A percentile compares a stretch with the other conserved stretches of the same genome.
Conservation (phyloP, 2,888 invertebrate genomes). For the Dasypogon diadema region DNA sequence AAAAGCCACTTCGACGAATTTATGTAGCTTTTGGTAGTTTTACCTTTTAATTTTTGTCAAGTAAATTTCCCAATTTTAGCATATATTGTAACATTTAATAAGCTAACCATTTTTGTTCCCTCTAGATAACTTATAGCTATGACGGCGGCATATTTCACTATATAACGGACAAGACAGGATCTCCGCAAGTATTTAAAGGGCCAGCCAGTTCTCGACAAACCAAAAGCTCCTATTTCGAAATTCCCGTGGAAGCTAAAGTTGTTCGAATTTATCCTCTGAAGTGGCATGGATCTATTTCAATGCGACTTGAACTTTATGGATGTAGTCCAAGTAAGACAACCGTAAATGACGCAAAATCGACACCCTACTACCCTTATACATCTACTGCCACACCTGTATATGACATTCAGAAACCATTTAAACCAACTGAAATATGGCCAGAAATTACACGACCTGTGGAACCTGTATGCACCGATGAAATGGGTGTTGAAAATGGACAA, state of each 20-base stretch:
- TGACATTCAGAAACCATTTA: neutral
- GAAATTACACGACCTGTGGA: neutral
- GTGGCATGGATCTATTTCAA: slow-evolving; percentile 78
- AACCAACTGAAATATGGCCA: neutral
- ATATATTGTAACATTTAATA: no score
- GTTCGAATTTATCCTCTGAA: slow-evolving; percentile 79
- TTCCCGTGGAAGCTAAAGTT: slow-evolving; percentile 81
- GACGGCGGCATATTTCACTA: slow-evolving; percentile 75
- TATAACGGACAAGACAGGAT: slow-evolving; percentile 70
- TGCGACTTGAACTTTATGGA: slow-evolving; percentile 81
- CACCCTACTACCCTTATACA: neutral
- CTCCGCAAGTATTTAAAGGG: slow-evolving; percentile 79
- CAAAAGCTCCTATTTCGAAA: slow-evolving; percentile 75
- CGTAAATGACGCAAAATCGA: neutral
- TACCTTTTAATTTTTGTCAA: no score
- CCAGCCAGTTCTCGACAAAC: slow-evolving; percentile 74
- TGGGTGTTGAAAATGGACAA: slow-evolving; percentile 77
- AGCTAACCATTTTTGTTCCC: no score
- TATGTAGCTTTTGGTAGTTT: no score
- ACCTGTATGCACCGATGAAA: slow-evolving; percentile 76
- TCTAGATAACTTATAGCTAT: slow-evolving; percentile 75
- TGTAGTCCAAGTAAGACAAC: slow-evolving; percentile 69
- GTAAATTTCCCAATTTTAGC: no score
- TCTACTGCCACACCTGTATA: neutral
- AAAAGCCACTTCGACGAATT: no score